Evolutionary conservation across 2,797 vertebrate genomes (phyloP).

Genomic region (Aldrovandia affinis): DNA sequence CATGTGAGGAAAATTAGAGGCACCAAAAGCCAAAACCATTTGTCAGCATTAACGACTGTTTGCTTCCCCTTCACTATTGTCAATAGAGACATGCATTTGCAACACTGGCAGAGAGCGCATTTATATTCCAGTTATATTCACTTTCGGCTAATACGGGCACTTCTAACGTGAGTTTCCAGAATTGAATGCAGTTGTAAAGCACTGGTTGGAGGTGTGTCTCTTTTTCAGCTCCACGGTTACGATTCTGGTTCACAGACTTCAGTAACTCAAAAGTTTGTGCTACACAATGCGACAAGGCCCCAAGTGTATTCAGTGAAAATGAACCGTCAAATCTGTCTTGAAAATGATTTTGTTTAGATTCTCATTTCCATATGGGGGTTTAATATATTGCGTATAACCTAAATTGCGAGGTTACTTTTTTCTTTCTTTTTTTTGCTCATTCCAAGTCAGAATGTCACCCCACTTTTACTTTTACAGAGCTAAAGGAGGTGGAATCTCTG

Average conservation of each 20-base stretch:
- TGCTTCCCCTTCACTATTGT: not conserved
- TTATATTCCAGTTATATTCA: not conserved
- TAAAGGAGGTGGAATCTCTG: slow-evolving; percentile 1
- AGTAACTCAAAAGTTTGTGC: not conserved
- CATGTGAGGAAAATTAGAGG: not conserved
- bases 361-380: not conserved
- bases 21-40: not conserved
- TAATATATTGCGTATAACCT: too few relatives aligned
- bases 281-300: not conserved
- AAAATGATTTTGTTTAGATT: not conserved
- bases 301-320: not conserved
- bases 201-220: not conserved
- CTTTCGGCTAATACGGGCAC: not conserved
- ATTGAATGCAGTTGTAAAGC: not conserved
- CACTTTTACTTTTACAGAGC: not conserved
- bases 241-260: not conserved
- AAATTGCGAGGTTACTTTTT: too few relatives aligned
- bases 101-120: not conserved
- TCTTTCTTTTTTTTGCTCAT: not conserved
- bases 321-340: not conserved
- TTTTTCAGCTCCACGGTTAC: not conserved
- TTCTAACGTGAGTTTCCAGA: not conserved
- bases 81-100: not conserved
- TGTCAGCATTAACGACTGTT: not conserved
- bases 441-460: not conserved